phyloP scores from a whole-genome alignment of 2,113 vertebrate genomes.

The Cheilinus undulatus region DNA sequence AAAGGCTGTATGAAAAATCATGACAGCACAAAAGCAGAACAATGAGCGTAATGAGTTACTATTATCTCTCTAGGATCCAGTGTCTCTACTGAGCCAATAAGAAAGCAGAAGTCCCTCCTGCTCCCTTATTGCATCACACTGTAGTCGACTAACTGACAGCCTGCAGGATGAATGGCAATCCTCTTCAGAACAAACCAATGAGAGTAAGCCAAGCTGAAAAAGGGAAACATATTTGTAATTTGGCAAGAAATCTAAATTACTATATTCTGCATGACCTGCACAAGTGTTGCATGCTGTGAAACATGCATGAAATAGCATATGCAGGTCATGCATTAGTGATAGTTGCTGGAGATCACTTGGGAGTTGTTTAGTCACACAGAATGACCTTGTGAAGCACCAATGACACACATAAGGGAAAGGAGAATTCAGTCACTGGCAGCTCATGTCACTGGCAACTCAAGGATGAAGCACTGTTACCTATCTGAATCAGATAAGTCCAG shows the following conservation, averaged over 20 bases:
- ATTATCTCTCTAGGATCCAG: background rate
- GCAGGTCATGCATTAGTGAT: conserved; percentile 60
- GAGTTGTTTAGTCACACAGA: conserved; percentile 37
- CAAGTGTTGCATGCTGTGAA: conserved; percentile 27
- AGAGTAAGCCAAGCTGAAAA: background rate
- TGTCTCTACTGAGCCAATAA: conserved; percentile 23
- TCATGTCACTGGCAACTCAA: background rate
- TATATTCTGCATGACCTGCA: conserved; percentile 24
- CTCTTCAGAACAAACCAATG: background rate
- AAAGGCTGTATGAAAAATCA: conserved; percentile 7
- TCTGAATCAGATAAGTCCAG: conserved; percentile 5
- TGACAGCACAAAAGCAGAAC: conserved; percentile 12
- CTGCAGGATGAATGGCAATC: background rate
- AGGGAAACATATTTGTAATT: background rate
- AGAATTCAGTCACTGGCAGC: conserved; percentile 5
- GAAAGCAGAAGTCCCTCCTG: background rate
- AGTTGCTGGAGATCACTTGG: conserved; percentile 28
- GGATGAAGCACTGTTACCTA: background rate
- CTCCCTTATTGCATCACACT: background rate
- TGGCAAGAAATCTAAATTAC: background rate
- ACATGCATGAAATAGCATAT: conserved; percentile 65
- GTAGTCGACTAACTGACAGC: background rate
- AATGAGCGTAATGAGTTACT: background rate
- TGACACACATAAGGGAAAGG: conserved; percentile 46
- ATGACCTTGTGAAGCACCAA: conserved; percentile 55